Conservation (phyloP, 1,140 invertebrate genomes). For the Sinonovacula constricta region DNA sequence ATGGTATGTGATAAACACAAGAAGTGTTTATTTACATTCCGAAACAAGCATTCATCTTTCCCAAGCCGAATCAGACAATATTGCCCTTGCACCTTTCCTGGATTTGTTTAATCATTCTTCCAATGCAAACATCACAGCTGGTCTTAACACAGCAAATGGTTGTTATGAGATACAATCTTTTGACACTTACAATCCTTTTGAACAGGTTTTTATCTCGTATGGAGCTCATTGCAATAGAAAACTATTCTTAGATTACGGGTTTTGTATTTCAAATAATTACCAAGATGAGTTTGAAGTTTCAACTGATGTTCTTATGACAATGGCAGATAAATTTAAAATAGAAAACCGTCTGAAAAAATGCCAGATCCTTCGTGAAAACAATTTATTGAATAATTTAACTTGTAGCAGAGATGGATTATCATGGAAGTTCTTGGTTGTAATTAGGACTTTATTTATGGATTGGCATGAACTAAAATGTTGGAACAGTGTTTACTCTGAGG, state of each 20-base stretch:
- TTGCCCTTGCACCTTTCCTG: constrained; percentile 87
- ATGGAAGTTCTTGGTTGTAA: constrained; percentile 51
- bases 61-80: constrained; percentile 79
- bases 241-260: constrained; percentile 87
- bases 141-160: constrained; percentile 77
- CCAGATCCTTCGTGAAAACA: not conserved
- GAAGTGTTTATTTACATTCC: constrained; percentile 82
- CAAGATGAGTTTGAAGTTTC: constrained; percentile 81
- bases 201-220: constrained; percentile 88
- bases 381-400: constrained; percentile 37
- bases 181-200: constrained; percentile 78
- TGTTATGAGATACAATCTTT: constrained; percentile 82
- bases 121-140: constrained; percentile 80
- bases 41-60: constrained; percentile 39
- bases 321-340: not conserved
- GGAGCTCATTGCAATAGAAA: constrained; percentile 85
- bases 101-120: constrained; percentile 89
- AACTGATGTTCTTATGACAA: constrained; percentile 29
- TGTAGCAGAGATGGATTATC: constrained; percentile 53
- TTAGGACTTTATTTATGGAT: constrained; percentile 53
- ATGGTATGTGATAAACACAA: constrained; percentile 88
- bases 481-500: too few relatives aligned
- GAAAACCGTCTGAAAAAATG: not conserved
- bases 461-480: too few relatives aligned
- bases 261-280: constrained; percentile 83